phyloP scores from a whole-genome alignment of 2,113 vertebrate genomes.

The Neolamprologus sp. region DNA sequence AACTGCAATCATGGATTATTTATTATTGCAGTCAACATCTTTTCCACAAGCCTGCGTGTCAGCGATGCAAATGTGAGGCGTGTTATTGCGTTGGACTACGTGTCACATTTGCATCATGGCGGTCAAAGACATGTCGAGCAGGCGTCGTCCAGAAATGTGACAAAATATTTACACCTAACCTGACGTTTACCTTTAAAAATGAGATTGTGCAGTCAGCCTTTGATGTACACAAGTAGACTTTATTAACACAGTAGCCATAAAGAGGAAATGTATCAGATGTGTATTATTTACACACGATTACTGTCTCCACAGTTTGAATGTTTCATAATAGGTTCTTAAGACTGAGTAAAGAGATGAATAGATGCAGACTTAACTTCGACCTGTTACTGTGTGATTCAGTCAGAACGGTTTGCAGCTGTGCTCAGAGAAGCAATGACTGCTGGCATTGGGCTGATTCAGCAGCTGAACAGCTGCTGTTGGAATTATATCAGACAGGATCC shows the following conservation, averaged over 20 bases:
- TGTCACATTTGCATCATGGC: not conserved
- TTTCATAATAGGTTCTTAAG: not conserved
- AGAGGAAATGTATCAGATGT: not conserved
- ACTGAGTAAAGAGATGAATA: not conserved
- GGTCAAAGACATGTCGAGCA: not conserved
- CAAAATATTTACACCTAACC: not conserved
- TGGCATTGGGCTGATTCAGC: conserved; percentile 10
- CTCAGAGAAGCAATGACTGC: not conserved
- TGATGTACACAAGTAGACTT: not conserved
- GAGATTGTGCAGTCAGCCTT: not conserved
- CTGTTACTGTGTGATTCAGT: not conserved
- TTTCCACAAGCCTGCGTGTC: not conserved
- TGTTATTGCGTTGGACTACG: not conserved
- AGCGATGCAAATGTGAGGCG: not conserved
- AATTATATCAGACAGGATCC: conserved; percentile 9
- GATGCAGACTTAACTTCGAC: not conserved
- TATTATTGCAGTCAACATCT: not conserved
- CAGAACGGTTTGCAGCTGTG: not conserved
- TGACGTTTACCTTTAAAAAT: not conserved
- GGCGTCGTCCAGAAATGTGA: not conserved
- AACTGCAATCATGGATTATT: not conserved
- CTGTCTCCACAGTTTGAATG: not conserved
- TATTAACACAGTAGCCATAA: not conserved
- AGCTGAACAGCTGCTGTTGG: conserved; percentile 4
- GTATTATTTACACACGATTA: not conserved